phyloP scores from a whole-genome alignment of 2,797 vertebrate species.

The Pangasius macronema region DNA sequence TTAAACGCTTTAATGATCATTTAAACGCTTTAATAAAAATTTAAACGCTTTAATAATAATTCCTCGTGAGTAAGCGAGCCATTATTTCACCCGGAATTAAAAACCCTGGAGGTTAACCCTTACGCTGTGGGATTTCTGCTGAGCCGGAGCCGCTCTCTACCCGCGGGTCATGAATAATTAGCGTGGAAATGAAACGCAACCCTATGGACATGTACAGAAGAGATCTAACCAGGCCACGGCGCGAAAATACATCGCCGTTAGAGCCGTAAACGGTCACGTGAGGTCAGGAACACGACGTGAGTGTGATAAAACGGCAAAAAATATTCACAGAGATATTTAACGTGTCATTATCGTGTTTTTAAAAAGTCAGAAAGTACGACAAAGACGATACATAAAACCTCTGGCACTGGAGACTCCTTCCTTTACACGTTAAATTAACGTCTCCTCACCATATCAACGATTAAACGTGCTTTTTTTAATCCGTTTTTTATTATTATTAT shows the following conservation, averaged over 20 bases:
- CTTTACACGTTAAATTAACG: not conserved
- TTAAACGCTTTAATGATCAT: not conserved
- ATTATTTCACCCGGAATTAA: not conserved
- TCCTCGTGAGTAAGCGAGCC: not conserved
- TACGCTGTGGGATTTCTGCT: not conserved
- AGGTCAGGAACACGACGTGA: not conserved
- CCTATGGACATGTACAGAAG: slow-evolving; percentile 29
- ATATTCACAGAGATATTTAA: not conserved
- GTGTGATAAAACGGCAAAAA: not conserved
- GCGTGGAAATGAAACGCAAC: slow-evolving; percentile 30
- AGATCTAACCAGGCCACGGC: not conserved
- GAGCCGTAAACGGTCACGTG: not conserved
- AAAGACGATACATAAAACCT: not conserved
- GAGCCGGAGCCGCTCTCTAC: not conserved
- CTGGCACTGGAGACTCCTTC: slow-evolving; percentile 6
- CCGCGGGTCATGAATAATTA: slow-evolving; percentile 42
- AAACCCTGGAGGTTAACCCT: not conserved
- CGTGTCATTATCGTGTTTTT: not conserved
- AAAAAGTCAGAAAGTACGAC: not conserved
- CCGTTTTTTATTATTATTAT: too few relatives aligned
- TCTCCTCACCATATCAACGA: not conserved
- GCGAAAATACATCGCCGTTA: not conserved
- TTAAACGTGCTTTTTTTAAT: too few relatives aligned
- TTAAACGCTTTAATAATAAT: not conserved
- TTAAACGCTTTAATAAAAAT: not conserved